These are phyloP conservation scores for Scolopax rusticola DNA, from an alignment of 2,797 vertebrate species.

Conservation along the genomic window DNA sequence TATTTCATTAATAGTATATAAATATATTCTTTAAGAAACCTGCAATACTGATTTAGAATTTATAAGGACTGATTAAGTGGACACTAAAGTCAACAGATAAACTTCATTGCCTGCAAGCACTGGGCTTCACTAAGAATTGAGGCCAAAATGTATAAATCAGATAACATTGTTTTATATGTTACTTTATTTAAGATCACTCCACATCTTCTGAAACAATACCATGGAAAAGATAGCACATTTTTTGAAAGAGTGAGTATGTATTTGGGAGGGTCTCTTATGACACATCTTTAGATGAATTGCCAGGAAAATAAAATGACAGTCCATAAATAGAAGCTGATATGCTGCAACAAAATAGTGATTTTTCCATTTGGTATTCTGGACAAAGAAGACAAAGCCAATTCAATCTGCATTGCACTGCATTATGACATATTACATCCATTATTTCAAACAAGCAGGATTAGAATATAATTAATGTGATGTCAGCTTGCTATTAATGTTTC, in stretches of 20 bases:
- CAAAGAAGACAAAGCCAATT: conserved; percentile 35
- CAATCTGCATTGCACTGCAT: background rate
- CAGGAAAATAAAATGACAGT: background rate
- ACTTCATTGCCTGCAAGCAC: background rate
- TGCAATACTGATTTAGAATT: background rate
- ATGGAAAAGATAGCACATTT: background rate
- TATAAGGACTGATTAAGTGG: background rate
- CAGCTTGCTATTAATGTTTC: background rate
- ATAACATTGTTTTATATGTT: background rate
- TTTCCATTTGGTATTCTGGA: conserved; percentile 16
- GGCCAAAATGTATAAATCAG: background rate
- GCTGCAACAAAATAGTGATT: conserved; percentile 7
- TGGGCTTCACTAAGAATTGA: background rate
- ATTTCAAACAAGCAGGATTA: conserved; percentile 4
- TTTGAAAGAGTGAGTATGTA: background rate
- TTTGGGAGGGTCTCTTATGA: background rate
- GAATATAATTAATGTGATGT: background rate
- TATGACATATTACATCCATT: background rate
- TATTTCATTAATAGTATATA: background rate
- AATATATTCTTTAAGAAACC: background rate
- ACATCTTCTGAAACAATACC: background rate
- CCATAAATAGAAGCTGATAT: conserved; percentile 12
- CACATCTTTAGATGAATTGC: background rate
- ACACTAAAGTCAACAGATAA: background rate
- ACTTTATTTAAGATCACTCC: background rate